phyloP scores from a whole-genome alignment of 2,888 invertebrate genomes.

The Salpingus planirostris region DNA sequence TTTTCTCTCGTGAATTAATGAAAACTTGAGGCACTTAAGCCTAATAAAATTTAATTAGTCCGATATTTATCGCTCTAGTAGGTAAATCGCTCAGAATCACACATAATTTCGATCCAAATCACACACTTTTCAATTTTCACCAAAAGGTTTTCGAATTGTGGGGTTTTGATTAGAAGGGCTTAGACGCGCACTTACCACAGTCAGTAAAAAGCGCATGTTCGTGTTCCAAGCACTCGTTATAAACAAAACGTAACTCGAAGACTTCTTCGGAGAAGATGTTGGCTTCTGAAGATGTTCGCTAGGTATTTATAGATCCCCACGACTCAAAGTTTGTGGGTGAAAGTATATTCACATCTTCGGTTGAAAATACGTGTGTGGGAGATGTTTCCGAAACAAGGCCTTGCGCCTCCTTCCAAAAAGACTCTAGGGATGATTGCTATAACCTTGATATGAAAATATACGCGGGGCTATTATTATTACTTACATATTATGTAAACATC shows the following conservation, averaged over 20 bases:
- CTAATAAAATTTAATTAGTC: no score
- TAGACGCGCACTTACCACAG: conserved; percentile 20
- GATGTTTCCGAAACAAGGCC: conserved; percentile 18
- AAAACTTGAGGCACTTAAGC: no score
- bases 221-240: conserved; percentile 16
- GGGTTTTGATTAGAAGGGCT: background rate
- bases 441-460: conserved; percentile 10
- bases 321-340: conserved; percentile 20
- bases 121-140: no score
- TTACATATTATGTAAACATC: no score
- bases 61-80: no score
- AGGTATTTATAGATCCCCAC: conserved; percentile 24
- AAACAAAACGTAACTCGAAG: conserved; percentile 10
- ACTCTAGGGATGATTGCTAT: conserved; percentile 16
- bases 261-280: conserved; percentile 20
- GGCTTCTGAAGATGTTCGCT: conserved; percentile 15
- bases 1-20: no score
- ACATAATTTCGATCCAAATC: no score
- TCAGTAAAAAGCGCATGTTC: conserved; percentile 19
- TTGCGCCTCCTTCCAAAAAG: conserved; percentile 14
- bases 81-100: no score
- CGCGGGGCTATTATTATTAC: no score
- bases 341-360: conserved; percentile 17
- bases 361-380: conserved; percentile 18
- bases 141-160: no score